Conservation (phyloP, 2,797 vertebrate genomes). For the Huso huso region DNA sequence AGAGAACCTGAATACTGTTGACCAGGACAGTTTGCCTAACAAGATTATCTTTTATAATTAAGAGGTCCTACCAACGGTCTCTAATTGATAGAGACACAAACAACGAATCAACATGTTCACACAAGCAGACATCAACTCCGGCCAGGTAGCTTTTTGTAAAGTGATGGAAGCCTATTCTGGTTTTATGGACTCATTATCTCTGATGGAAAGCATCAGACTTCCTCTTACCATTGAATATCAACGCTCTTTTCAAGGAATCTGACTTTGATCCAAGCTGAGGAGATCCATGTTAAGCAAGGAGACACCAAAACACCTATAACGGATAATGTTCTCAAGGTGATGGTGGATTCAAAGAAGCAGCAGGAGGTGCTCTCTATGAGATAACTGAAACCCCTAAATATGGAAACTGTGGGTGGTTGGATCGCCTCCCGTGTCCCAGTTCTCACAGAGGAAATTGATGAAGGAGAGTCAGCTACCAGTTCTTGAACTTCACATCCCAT, state of each 20-base stretch:
- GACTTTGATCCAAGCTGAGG: constrained; percentile 48
- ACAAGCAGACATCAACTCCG: constrained; percentile 75
- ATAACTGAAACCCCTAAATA: constrained; percentile 71
- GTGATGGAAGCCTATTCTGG: constrained; percentile 56
- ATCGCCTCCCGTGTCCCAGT: constrained; percentile 63
- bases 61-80: constrained; percentile 62
- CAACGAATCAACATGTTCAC: constrained; percentile 63
- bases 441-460: constrained; percentile 82
- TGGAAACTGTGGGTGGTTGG: constrained; percentile 77
- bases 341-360: constrained; percentile 45
- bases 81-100: constrained; percentile 47
- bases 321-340: constrained; percentile 65
- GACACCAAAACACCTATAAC: constrained; percentile 70
- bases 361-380: constrained; percentile 70
- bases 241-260: constrained; percentile 63
- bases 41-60: constrained; percentile 69
- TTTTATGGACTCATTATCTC: constrained; percentile 69
- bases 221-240: constrained; percentile 57
- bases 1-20: constrained; percentile 71
- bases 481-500: constrained; percentile 75
- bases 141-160: constrained; percentile 66
- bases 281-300: constrained; percentile 76
- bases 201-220: constrained; percentile 62
- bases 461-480: constrained; percentile 76
- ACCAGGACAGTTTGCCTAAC: constrained; percentile 64